A percentile compares a stretch with the other conserved stretches of the same genome.
These are phyloP conservation scores for Antheraea mylitta DNA, from an alignment of 1,140 invertebrate genomes.

Conservation along the genomic window DNA sequence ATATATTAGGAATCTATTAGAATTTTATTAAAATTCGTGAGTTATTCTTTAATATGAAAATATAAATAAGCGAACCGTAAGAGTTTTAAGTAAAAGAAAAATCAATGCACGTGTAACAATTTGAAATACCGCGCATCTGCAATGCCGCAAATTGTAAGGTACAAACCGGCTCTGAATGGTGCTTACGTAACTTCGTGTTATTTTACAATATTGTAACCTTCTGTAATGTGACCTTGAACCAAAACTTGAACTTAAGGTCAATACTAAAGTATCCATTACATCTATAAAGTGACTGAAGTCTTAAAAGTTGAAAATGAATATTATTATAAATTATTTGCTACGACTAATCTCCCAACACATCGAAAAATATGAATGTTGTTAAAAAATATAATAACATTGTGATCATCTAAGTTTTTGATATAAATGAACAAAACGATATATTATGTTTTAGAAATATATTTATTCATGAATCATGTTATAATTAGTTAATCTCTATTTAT, in stretches of 20 bases:
- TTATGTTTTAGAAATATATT: too few species aligned
- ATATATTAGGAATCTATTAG: not conserved
- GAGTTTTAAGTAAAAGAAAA: not conserved
- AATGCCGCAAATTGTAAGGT: slow-evolving; percentile 11
- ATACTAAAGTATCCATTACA: not conserved
- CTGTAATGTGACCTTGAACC: not conserved
- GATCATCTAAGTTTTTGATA: too few species aligned
- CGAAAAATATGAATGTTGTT: too few species aligned
- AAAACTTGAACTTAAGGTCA: not conserved
- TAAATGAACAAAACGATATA: too few species aligned
- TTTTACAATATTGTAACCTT: not conserved
- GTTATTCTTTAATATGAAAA: not conserved
- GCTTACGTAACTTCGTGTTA: slow-evolving; percentile 26
- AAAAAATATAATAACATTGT: too few species aligned
- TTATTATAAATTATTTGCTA: too few species aligned
- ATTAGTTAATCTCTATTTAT: too few species aligned
- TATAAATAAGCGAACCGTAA: not conserved
- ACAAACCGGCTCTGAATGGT: not conserved
- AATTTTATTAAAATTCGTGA: not conserved
- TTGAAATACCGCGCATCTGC: slow-evolving; percentile 20
- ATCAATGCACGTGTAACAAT: slow-evolving; percentile 7
- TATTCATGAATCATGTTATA: too few species aligned
- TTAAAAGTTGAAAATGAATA: not conserved
- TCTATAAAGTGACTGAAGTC: not conserved
- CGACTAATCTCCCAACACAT: too few species aligned